A percentile compares a stretch with the other conserved stretches of the same genome.
These are phyloP conservation scores for Pocillopora meandrina DNA, from an alignment of 92 coral and sea anemone species.

Conservation along the genomic window DNA sequence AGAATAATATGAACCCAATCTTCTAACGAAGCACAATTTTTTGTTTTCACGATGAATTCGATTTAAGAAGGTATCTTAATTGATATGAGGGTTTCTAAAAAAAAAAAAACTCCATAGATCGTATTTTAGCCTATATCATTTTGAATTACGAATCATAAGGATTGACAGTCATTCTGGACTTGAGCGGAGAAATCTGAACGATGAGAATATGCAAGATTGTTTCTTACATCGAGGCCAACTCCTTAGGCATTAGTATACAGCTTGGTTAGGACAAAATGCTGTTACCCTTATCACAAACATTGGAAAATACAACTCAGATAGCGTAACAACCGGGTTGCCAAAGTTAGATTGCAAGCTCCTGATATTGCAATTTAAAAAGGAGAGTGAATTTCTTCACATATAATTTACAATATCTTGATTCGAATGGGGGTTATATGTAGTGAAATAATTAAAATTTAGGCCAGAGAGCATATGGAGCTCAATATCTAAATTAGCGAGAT, in stretches of 20 bases:
- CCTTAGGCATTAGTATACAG: not conserved
- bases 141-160: not conserved
- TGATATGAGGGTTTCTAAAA: not conserved
- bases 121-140: not conserved
- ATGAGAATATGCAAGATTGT: not conserved
- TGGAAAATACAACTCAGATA: conserved; percentile 45
- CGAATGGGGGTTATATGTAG: conserved; percentile 50
- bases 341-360: conserved; percentile 53
- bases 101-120: not conserved
- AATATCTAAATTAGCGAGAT: conserved; percentile 36
- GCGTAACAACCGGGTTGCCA: conserved; percentile 37
- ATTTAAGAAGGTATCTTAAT: conserved; percentile 13
- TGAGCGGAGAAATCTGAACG: not conserved
- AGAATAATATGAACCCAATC: conserved; percentile 34
- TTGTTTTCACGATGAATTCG: conserved; percentile 19
- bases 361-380: conserved; percentile 48
- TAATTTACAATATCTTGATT: conserved; percentile 26
- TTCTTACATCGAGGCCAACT: not conserved
- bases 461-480: conserved; percentile 54
- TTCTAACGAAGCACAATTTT: conserved; percentile 13
- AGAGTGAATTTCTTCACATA: conserved; percentile 19
- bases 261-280: not conserved
- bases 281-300: not conserved
- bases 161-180: not conserved
- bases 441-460: conserved; percentile 40